phyloP scores from a whole-genome alignment of 2,888 invertebrate genomes.

The Calameuta pallipes region DNA sequence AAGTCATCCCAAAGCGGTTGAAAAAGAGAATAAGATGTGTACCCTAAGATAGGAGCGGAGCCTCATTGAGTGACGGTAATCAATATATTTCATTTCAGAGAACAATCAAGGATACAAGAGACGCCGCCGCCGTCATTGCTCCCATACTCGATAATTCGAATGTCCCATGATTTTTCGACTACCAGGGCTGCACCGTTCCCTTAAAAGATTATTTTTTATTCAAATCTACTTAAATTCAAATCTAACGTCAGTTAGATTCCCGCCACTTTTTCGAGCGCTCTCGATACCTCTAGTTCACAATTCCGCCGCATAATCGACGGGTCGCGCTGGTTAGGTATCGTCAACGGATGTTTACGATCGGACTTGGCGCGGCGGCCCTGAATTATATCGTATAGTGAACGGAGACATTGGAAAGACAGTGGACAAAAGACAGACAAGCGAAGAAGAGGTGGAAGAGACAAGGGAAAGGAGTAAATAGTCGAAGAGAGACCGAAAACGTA shows the following conservation, averaged over 20 bases:
- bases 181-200: not conserved
- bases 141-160: not conserved
- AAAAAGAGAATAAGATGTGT: conserved; percentile 21
- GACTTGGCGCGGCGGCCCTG: conserved; percentile 14
- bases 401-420: conserved; percentile 20
- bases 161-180: not conserved
- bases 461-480: not conserved
- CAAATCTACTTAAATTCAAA: not conserved
- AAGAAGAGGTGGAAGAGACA: not conserved
- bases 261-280: not conserved
- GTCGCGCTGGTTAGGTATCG: no score
- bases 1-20: conserved; percentile 22
- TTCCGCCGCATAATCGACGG: not conserved
- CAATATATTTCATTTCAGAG: conserved; percentile 42
- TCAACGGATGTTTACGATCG: no score
- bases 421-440: conserved; percentile 15
- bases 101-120: conserved; percentile 35
- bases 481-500: not conserved
- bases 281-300: not conserved
- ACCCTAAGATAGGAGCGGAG: conserved; percentile 12
- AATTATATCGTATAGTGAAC: conserved; percentile 10
- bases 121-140: conserved; percentile 19
- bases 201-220: not conserved
- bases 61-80: conserved; percentile 37
- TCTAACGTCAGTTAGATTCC: not conserved